These are phyloP conservation scores for Idaea biselata DNA, from an alignment of 2,888 invertebrate species.

Conservation along the genomic window DNA sequence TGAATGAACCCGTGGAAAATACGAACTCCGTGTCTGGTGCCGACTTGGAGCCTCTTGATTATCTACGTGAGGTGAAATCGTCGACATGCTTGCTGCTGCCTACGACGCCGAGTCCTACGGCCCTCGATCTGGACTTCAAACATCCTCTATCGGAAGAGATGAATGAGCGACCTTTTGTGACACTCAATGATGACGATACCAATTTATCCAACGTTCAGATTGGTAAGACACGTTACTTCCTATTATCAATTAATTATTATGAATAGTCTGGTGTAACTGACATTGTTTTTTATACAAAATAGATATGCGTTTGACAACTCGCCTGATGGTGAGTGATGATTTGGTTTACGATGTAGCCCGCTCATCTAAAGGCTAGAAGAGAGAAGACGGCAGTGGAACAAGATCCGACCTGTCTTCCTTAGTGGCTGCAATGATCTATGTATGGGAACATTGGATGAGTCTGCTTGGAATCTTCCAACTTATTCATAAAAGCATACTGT, in stretches of 20 bases:
- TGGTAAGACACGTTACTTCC: constrained; percentile 39
- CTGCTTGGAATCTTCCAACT: too few species aligned
- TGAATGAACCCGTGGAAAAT: constrained; percentile 63
- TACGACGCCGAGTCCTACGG: constrained; percentile 81
- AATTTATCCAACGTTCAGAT: constrained; percentile 57
- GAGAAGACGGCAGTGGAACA: too few species aligned
- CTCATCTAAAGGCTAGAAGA: background rate
- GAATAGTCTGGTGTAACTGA: background rate
- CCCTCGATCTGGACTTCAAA: constrained; percentile 79
- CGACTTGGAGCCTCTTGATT: constrained; percentile 62
- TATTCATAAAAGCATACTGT: too few species aligned
- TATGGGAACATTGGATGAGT: too few species aligned
- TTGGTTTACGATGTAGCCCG: background rate
- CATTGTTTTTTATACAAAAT: too few species aligned
- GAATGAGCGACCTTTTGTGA: constrained; percentile 67
- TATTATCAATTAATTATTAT: background rate
- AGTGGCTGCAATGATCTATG: too few species aligned
- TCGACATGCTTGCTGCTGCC: constrained; percentile 84
- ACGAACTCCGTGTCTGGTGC: constrained; percentile 42
- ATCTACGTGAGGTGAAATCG: constrained; percentile 81
- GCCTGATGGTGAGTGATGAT: too few species aligned
- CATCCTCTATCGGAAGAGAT: constrained; percentile 81
- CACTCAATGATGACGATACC: constrained; percentile 57
- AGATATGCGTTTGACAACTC: too few species aligned
- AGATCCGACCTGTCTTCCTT: too few species aligned